phyloP scores from a whole-genome alignment of 2,797 vertebrate genomes.

The Oreortyx pictus region DNA sequence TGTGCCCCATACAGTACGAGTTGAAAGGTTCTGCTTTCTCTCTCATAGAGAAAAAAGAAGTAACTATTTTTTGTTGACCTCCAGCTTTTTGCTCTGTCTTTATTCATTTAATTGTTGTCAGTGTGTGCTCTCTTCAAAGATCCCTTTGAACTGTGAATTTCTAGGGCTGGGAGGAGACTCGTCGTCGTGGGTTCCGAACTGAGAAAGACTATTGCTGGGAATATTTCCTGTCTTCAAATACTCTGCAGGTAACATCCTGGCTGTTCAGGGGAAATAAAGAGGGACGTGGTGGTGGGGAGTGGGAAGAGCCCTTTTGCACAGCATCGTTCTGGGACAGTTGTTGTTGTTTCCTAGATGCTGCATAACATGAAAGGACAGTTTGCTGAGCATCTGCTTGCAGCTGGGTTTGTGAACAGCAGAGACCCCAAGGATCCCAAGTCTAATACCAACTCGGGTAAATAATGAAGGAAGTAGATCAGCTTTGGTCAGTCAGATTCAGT shows the following conservation, averaged over 20 bases:
- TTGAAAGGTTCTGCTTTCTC: background rate
- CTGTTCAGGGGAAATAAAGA: rapidly evolving
- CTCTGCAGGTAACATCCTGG: slow-evolving; percentile 86
- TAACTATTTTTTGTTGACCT: background rate
- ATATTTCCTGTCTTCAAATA: slow-evolving; percentile 95
- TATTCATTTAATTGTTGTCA: too few relatives aligned
- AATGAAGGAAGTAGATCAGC: background rate
- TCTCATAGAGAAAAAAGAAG: rapidly evolving
- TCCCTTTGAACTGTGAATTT: background rate
- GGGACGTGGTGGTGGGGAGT: background rate
- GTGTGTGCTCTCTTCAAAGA: background rate
- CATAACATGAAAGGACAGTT: slow-evolving; percentile 98
- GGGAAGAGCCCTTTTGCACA: background rate
- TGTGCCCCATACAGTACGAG: background rate
- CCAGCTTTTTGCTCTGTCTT: background rate
- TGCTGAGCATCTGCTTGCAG: slow-evolving; percentile 91
- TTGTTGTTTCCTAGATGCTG: slow-evolving; percentile 86
- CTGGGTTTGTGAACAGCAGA: slow-evolving; percentile 92
- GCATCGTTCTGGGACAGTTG: background rate
- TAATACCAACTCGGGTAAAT: slow-evolving; percentile 93
- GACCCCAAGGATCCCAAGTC: slow-evolving; percentile 90
- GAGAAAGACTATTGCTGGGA: slow-evolving; percentile 98
- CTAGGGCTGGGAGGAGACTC: slow-evolving; percentile 95
- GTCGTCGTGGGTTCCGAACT: slow-evolving; percentile 84
- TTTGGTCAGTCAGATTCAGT: background rate